phyloP scores from a whole-genome alignment of 2,113 vertebrate genomes.

The Caranx ignobilis region DNA sequence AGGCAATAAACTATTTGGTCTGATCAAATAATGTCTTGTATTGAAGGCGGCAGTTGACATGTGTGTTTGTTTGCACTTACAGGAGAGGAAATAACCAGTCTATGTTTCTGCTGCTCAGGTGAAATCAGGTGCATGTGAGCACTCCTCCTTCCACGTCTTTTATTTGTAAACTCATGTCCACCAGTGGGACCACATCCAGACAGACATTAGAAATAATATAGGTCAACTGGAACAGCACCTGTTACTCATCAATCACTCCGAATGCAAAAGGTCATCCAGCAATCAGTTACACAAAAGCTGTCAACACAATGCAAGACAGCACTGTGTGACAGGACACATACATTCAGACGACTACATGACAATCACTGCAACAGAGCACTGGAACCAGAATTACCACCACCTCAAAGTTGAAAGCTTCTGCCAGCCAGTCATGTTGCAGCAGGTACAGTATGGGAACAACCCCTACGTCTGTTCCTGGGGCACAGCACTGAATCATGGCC shows the following conservation, averaged over 20 bases:
- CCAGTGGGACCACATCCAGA: neutral
- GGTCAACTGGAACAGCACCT: too few species aligned
- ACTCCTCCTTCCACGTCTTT: neutral
- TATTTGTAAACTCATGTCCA: neutral
- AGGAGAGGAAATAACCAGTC: neutral
- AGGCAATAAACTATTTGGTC: neutral
- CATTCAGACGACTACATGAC: too few species aligned
- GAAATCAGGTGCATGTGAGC: neutral
- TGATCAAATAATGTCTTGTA: neutral
- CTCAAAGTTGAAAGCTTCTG: too few species aligned
- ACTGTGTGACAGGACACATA: too few species aligned
- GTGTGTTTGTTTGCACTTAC: neutral
- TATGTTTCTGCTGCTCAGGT: neutral
- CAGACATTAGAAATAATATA: neutral
- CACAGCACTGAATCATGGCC: too few species aligned
- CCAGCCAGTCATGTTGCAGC: too few species aligned
- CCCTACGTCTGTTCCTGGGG: too few species aligned
- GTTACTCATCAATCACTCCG: too few species aligned
- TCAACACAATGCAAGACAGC: too few species aligned
- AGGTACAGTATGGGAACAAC: too few species aligned
- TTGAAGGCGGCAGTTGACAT: neutral
- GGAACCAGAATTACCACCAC: too few species aligned
- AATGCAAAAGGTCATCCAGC: neutral
- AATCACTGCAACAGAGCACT: too few species aligned
- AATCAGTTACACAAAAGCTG: neutral